A percentile compares a stretch with the other conserved stretches of the same genome.
Conservation (phyloP, 2,113 vertebrate species). For the Callopanchax toddi region DNA sequence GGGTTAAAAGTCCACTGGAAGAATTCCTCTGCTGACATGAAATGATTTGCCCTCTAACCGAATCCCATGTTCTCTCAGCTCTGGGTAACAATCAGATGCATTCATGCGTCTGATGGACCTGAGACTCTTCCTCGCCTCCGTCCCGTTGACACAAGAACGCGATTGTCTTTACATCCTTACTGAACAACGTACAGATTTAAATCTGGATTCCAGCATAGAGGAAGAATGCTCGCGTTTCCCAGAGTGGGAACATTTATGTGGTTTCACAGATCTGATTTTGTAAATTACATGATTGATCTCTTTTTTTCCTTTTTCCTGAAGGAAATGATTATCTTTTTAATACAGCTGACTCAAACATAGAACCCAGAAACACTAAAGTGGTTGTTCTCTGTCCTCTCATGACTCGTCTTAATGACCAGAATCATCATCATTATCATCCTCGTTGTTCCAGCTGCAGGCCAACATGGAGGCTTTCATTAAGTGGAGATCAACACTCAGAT, state of each 20-base stretch:
- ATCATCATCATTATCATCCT: background rate
- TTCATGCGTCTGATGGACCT: slow-evolving; percentile 40
- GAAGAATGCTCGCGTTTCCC: background rate
- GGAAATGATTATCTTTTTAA: background rate
- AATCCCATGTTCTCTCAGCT: slow-evolving; percentile 59
- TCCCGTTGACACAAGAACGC: slow-evolving; percentile 30
- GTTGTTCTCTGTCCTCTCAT: background rate
- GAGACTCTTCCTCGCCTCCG: background rate
- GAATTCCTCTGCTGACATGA: slow-evolving; percentile 49
- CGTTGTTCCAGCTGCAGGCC: slow-evolving; percentile 24
- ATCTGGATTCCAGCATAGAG: background rate
- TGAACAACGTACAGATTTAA: slow-evolving; percentile 38
- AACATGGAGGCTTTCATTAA: slow-evolving; percentile 24
- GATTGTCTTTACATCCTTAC: slow-evolving; percentile 34
- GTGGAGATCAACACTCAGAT: too few species aligned
- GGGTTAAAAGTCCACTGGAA: slow-evolving; percentile 60
- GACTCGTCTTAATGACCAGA: slow-evolving; percentile 29
- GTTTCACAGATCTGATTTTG: too few species aligned
- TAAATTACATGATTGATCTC: too few species aligned
- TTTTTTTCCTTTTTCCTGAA: too few species aligned
- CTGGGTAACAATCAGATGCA: slow-evolving; percentile 32
- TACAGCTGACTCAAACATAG: background rate
- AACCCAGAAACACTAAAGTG: background rate
- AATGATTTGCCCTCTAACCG: slow-evolving; percentile 66
- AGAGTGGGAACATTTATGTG: too few species aligned